Percentiles rank a stretch among this genome's conserved stretches.
Conservation (phyloP, 2,797 vertebrate species). For the Vultur gryphus region DNA sequence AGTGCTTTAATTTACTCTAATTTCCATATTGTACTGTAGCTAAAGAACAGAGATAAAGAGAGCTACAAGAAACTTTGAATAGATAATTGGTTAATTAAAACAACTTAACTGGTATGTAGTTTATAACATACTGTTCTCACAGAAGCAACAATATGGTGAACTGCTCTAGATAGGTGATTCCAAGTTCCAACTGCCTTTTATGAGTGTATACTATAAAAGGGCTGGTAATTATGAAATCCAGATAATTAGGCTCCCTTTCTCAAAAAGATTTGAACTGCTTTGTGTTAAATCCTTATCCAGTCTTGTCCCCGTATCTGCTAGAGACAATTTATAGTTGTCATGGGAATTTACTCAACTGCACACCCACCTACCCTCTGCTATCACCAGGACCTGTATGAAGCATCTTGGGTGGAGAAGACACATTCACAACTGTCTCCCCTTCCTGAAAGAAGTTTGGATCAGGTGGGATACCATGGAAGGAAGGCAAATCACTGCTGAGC, state of each 20-base stretch:
- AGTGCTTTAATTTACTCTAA: slow-evolving; percentile 33
- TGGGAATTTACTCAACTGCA: not conserved
- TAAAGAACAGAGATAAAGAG: slow-evolving; percentile 43
- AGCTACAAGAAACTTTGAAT: slow-evolving; percentile 15
- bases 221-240: not conserved
- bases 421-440: not conserved
- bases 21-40: slow-evolving; percentile 52
- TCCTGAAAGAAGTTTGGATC: not conserved
- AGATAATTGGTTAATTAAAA: slow-evolving; percentile 63
- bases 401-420: not conserved
- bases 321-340: not conserved
- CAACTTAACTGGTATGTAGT: slow-evolving; percentile 34
- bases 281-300: not conserved
- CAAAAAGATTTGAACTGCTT: not conserved
- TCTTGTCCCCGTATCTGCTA: not conserved
- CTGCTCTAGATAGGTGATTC: slow-evolving; percentile 34
- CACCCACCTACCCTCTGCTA: not conserved
- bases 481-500: not conserved
- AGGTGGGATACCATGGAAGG: rapidly evolving
- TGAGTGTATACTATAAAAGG: not conserved
- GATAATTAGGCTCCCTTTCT: not conserved
- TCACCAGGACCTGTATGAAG: not conserved
- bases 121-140: slow-evolving; percentile 48
- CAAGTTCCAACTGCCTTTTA: slow-evolving; percentile 31
- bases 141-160: slow-evolving; percentile 29